Conservation (phyloP, 2,888 invertebrate genomes). For the Craniophora ligustri region DNA sequence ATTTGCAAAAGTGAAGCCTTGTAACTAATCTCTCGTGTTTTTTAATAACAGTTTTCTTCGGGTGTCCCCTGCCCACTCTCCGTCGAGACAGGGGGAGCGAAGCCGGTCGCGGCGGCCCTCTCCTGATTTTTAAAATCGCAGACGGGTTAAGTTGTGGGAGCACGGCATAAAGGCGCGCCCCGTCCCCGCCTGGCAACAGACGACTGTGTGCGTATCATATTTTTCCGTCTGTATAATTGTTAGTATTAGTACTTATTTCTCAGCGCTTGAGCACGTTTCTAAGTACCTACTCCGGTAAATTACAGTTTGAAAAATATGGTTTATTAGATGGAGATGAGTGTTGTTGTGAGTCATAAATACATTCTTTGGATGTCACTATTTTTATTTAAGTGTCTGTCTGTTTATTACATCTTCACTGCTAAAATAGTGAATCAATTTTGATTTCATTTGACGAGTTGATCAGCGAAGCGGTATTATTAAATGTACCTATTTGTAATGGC, state of each 20-base stretch:
- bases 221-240: conserved; percentile 52
- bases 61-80: conserved; percentile 70
- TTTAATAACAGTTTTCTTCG: conserved; percentile 84
- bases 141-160: conserved; percentile 79
- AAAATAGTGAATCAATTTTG: no score
- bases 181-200: conserved; percentile 55
- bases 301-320: background rate
- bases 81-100: conserved; percentile 62
- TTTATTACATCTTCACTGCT: no score
- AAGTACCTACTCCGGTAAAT: background rate
- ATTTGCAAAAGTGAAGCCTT: conserved; percentile 71
- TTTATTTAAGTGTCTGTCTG: no score
- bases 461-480: no score
- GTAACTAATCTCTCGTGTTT: conserved; percentile 79
- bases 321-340: background rate
- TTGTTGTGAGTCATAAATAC: background rate
- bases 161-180: conserved; percentile 58
- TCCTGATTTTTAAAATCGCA: conserved; percentile 84
- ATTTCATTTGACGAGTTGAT: no score
- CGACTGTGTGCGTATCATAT: conserved; percentile 55
- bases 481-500: no score
- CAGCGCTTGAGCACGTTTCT: conserved; percentile 17
- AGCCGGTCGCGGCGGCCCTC: conserved; percentile 60
- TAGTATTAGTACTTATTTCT: conserved; percentile 34
- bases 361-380: background rate